phyloP scores from a whole-genome alignment of 2,888 invertebrate species.

The Latrodectus hesperus region DNA sequence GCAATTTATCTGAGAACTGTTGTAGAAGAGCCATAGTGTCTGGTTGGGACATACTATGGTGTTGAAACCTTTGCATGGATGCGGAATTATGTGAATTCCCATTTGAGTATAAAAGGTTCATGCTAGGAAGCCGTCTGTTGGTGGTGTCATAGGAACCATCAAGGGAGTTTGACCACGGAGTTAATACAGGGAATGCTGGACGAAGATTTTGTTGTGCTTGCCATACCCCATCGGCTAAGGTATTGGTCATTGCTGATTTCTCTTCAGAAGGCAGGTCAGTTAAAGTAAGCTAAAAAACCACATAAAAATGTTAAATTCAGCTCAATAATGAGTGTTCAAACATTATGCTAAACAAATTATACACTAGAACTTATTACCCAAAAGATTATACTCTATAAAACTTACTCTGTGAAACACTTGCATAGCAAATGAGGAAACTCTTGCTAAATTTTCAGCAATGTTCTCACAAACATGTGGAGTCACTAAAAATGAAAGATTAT shows the following conservation, averaged over 20 bases:
- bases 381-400: background rate
- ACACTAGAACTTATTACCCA: too few relatives aligned
- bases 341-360: too few relatives aligned
- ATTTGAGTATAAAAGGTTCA: slow-evolving; percentile 31
- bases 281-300: slow-evolving; percentile 66
- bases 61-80: slow-evolving; percentile 19
- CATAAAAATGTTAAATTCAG: background rate
- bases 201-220: slow-evolving; percentile 71
- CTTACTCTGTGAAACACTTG: slow-evolving; percentile 81
- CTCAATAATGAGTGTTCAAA: too few relatives aligned
- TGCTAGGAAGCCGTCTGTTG: slow-evolving; percentile 42
- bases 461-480: slow-evolving; percentile 72
- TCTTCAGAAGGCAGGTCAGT: slow-evolving; percentile 70
- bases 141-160: slow-evolving; percentile 28
- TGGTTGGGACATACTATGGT: slow-evolving; percentile 46
- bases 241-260: slow-evolving; percentile 70
- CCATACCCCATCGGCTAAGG: slow-evolving; percentile 69
- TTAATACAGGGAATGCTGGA: slow-evolving; percentile 64
- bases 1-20: slow-evolving; percentile 80
- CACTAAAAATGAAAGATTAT: slow-evolving; percentile 62
- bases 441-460: slow-evolving; percentile 71
- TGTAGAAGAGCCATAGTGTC: slow-evolving; percentile 77
- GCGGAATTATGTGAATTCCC: slow-evolving; percentile 55
- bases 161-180: slow-evolving; percentile 28
- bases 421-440: slow-evolving; percentile 82